phyloP scores from a whole-genome alignment of 2,888 invertebrate species.

The Macrosoma leucophasiata region DNA sequence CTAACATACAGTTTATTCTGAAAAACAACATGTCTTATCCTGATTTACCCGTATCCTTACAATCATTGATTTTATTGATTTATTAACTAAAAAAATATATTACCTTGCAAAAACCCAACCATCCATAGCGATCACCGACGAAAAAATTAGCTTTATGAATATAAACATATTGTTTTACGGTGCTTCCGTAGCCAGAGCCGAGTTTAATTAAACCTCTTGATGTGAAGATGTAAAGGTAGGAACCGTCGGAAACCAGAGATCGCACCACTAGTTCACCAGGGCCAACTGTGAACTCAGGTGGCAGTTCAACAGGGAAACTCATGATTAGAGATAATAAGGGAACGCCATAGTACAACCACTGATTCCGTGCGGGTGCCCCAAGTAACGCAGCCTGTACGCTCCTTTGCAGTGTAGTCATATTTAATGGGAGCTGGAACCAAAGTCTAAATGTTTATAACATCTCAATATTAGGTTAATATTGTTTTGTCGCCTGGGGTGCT shows the following conservation, averaged over 20 bases:
- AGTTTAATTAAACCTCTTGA: constrained; percentile 92
- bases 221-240: constrained; percentile 90
- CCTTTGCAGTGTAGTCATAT: constrained; percentile 88
- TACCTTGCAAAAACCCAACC: constrained; percentile 91
- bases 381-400: constrained; percentile 92
- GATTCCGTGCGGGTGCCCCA: constrained; percentile 88
- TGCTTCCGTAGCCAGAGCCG: constrained; percentile 95
- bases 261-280: constrained; percentile 57
- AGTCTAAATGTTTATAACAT: constrained; percentile 4
- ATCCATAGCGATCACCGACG: constrained; percentile 85
- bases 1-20: constrained; percentile 90
- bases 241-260: constrained; percentile 92
- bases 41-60: too few relatives aligned
- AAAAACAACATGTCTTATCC: constrained; percentile 19
- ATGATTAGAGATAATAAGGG: constrained; percentile 84
- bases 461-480: too few relatives aligned
- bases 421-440: constrained; percentile 84
- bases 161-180: constrained; percentile 93
- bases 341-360: constrained; percentile 93
- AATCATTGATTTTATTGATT: too few relatives aligned
- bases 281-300: constrained; percentile 43
- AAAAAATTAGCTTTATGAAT: constrained; percentile 87
- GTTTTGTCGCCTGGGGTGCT: too few relatives aligned
- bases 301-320: constrained; percentile 75
- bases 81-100: constrained; percentile 5